Evolutionary conservation across 2,888 invertebrate genomes (phyloP), one percentile per base, ranked within the genome.

Genomic region (Micoletzkya japonica): DNA sequence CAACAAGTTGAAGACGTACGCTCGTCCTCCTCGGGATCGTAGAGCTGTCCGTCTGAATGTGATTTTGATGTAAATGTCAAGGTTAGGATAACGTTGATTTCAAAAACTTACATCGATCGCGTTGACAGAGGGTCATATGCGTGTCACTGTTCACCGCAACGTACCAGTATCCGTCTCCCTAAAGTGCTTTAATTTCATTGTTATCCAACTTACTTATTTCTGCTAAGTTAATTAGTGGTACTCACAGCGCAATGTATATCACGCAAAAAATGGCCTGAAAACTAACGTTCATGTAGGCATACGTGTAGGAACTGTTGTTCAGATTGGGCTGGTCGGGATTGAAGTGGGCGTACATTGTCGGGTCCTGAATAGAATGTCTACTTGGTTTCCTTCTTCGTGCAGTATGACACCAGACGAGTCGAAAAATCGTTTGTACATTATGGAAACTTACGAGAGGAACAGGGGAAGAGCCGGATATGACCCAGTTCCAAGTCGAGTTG

Each of bases 271-370:
- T n/a, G n/a, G n/a, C n/a, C n/a, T n/a, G n/a, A n/a, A n/a, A n/a
- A n/a, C n/a, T n/a, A n/a, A 59, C 60, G 44, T 76, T 74, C 72
- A 78, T 74, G n/a, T 74, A 69, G 4, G 71, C 81, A n/a, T 76
- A 77, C 59, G 74, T 72, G 58, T 70, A 71, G 17, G 39, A 36
- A 17, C 72, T 70, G 28, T 75, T 71, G 6, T 71, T 56, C 54
- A 71, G 67, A 60, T 73, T n/a, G n/a, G n/a, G 71, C 32, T 75
- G 76, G 20, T 70, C 74, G 2, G 68, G 56, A 32, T 75, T 77
- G 76, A 76, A 80, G 57, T 76, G 49, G 24, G 39, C 36, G 30
- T 39, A 26, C 24, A 68, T 24, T 2, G 39, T 20, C 7, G 68
- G 57, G 74, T 49, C 58, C 74, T 75, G 20, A 66, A 72, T 44